Evolutionary conservation across 2,888 invertebrate genomes (phyloP).

Genomic region (Eucriotettix oculatus): DNA sequence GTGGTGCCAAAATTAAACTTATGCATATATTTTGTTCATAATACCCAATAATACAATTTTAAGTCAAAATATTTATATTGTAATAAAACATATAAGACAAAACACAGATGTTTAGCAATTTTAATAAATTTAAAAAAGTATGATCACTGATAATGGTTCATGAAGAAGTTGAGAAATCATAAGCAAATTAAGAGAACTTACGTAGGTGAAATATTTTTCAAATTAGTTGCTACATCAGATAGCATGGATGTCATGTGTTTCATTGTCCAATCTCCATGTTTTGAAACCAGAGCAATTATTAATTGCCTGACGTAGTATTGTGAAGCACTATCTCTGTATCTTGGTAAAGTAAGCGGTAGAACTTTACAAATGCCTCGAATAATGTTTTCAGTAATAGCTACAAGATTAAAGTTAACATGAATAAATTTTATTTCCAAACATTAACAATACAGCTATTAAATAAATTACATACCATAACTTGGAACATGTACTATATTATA

Average conservation of each 20-base stretch:
- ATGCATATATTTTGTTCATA: too few species aligned
- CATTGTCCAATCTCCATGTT: constrained; percentile 51
- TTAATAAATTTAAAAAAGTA: too few species aligned
- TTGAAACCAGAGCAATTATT: constrained; percentile 42
- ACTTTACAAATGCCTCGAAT: constrained; percentile 65
- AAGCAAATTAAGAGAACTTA: constrained; percentile 28
- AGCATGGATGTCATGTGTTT: constrained; percentile 50
- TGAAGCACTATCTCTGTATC: constrained; percentile 65
- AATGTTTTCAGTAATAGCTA: constrained; percentile 62
- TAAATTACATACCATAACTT: too few species aligned
- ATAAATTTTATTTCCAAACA: too few species aligned
- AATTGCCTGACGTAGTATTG: constrained; percentile 56
- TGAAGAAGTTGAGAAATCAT: neutral
- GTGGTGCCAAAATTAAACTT: too few species aligned
- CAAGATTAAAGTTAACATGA: neutral
- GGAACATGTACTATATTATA: too few species aligned
- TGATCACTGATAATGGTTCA: too few species aligned
- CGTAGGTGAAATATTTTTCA: constrained; percentile 48
- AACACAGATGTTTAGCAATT: too few species aligned
- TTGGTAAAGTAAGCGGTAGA: constrained; percentile 55
- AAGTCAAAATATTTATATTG: too few species aligned
- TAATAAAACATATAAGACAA: too few species aligned
- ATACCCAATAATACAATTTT: too few species aligned
- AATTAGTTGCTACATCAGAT: constrained; percentile 41
- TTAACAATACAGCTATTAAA: too few species aligned